Evolutionary conservation across 2,113 vertebrate species (phyloP).

Genomic region (Xenotilapia flavipinnis): DNA sequence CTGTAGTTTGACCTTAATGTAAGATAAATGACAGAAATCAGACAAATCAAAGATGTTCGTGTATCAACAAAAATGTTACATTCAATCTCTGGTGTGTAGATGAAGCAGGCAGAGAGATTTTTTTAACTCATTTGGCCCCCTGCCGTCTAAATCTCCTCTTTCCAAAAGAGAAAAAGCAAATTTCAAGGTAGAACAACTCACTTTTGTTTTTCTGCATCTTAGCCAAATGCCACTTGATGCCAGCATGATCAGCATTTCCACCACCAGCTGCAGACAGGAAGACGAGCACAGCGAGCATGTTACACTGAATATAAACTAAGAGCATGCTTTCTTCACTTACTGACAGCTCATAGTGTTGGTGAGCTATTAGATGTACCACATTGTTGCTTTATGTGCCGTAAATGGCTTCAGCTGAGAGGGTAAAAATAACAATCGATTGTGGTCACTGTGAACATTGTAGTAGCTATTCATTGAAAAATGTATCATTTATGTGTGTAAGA

Average conservation of each 20-base stretch:
- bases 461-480: not conserved
- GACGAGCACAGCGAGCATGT: not conserved
- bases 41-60: not conserved
- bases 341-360: not conserved
- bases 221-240: conserved; percentile 5
- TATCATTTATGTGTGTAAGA: not conserved
- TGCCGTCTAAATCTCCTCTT: not conserved
- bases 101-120: not conserved
- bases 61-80: not conserved
- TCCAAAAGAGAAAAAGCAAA: not conserved
- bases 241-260: conserved; percentile 3
- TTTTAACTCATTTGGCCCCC: not conserved
- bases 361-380: not conserved
- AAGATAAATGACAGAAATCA: not conserved
- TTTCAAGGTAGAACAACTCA: not conserved
- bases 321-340: not conserved
- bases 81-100: not conserved
- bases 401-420: not conserved
- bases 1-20: not conserved
- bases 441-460: not conserved
- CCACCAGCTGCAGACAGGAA: conserved; percentile 1
- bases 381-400: not conserved
- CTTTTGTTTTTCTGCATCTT: not conserved
- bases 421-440: not conserved
- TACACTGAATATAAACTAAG: not conserved